Conservation (phyloP, 2,797 vertebrate genomes). For the Prionace glauca region DNA sequence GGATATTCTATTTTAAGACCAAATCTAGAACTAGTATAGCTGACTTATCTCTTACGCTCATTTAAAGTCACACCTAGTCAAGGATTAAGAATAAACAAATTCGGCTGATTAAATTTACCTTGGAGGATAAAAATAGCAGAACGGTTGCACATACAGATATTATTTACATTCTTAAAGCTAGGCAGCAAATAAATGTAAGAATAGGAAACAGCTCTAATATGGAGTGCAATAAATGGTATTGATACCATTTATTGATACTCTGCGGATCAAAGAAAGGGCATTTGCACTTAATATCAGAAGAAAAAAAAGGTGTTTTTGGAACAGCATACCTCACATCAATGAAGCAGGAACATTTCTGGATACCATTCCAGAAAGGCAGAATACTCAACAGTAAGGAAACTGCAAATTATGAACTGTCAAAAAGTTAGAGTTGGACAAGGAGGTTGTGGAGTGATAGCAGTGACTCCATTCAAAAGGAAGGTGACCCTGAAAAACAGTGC, state of each 20-base stretch:
- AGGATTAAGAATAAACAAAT: too few relatives aligned
- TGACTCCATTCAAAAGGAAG: neutral
- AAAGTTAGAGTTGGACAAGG: neutral
- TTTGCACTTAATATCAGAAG: neutral
- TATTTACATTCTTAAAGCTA: neutral
- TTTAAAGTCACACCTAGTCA: too few relatives aligned
- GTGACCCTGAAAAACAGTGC: neutral
- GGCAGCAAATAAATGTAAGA: neutral
- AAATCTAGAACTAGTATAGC: too few relatives aligned
- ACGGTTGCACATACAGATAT: neutral
- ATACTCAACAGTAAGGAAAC: neutral
- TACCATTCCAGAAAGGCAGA: neutral
- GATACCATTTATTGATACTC: neutral
- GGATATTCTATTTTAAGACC: too few relatives aligned
- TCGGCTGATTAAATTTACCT: too few relatives aligned
- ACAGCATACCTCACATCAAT: neutral
- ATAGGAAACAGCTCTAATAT: neutral
- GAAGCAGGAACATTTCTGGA: neutral
- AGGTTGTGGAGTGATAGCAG: neutral
- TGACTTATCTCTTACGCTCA: too few relatives aligned
- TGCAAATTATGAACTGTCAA: neutral
- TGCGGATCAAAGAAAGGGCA: neutral
- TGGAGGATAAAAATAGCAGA: too few relatives aligned
- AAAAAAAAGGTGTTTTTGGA: neutral
- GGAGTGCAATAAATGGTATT: neutral